A percentile compares a stretch with the other conserved stretches of the same genome.
phyloP scores from a whole-genome alignment of 2,888 invertebrate genomes.

The Platycnemis pennipes region DNA sequence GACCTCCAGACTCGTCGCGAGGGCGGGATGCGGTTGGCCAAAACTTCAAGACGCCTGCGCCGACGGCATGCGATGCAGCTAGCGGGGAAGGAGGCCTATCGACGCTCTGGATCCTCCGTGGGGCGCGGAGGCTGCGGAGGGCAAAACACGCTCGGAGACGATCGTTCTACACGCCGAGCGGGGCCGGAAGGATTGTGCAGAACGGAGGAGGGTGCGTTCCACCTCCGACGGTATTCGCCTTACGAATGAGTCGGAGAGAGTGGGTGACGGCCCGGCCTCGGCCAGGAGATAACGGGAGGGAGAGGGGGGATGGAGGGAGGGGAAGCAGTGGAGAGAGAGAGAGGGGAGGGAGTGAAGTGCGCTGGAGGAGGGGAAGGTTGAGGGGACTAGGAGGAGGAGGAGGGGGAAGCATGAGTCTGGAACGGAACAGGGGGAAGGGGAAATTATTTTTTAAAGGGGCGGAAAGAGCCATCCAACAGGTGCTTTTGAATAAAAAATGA shows the following conservation, averaged over 20 bases:
- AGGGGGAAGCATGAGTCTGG: background rate
- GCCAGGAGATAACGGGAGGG: background rate
- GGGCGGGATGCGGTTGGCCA: background rate
- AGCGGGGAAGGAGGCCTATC: background rate
- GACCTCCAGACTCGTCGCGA: background rate
- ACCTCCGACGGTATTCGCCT: background rate
- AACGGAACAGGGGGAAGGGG: background rate
- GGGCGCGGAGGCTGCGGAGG: background rate
- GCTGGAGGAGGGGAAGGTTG: background rate
- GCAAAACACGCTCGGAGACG: background rate
- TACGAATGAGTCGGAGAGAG: background rate
- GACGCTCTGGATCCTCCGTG: background rate
- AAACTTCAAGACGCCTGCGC: conserved; percentile 12
- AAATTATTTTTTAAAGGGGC: background rate
- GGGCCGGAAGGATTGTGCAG: background rate
- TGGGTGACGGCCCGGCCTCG: background rate
- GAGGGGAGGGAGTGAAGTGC: background rate
- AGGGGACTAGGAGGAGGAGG: background rate
- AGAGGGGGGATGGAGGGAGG: background rate
- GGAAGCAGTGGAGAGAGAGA: background rate
- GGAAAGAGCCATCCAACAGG: conserved; percentile 25
- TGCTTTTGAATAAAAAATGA: conserved; percentile 1
- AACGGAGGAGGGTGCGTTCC: background rate
- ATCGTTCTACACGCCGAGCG: background rate
- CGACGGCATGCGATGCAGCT: conserved; percentile 2